phyloP scores from a whole-genome alignment of 2,888 invertebrate species.

The Pachydiplax longipennis region DNA sequence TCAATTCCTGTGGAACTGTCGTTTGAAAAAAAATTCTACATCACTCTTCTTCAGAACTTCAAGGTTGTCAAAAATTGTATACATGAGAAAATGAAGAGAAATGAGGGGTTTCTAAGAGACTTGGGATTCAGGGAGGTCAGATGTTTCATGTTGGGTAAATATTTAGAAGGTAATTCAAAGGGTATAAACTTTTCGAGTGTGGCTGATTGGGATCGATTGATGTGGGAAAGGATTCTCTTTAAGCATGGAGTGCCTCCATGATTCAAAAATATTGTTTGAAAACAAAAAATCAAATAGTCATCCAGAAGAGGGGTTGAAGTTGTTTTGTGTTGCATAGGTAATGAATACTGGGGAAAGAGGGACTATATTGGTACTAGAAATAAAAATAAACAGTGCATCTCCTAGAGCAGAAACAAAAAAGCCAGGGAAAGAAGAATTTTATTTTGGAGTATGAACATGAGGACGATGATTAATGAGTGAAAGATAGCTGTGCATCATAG shows the following conservation, averaged over 20 bases:
- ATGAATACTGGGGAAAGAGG: neutral
- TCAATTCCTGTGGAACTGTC: slow-evolving; percentile 11
- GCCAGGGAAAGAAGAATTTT: slow-evolving; percentile 45
- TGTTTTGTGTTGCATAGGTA: neutral
- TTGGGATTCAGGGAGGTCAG: neutral
- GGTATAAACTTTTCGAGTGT: neutral
- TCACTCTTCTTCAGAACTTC: neutral
- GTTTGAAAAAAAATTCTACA: neutral
- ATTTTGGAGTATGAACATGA: slow-evolving; percentile 32
- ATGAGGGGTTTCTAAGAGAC: slow-evolving; percentile 3
- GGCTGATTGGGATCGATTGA: neutral
- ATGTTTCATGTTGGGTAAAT: slow-evolving; percentile 10
- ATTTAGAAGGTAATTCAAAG: slow-evolving; percentile 1
- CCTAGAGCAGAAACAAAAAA: slow-evolving; percentile 40
- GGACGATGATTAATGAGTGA: slow-evolving; percentile 40
- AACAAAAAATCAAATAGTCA: slow-evolving; percentile 27
- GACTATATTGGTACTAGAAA: slow-evolving; percentile 11
- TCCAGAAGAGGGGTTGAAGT: slow-evolving; percentile 12
- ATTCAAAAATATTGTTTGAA: neutral
- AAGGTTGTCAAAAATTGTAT: neutral
- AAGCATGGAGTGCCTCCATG: slow-evolving; percentile 31
- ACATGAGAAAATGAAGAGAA: slow-evolving; percentile 13
- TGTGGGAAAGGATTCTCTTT: neutral
- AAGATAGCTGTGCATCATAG: slow-evolving; percentile 44
- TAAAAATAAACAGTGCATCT: slow-evolving; percentile 33